Evolutionary conservation across 2,113 vertebrate genomes (phyloP), one percentile per base, ranked within the genome.

Genomic region (Pimephales promelas): DNA sequence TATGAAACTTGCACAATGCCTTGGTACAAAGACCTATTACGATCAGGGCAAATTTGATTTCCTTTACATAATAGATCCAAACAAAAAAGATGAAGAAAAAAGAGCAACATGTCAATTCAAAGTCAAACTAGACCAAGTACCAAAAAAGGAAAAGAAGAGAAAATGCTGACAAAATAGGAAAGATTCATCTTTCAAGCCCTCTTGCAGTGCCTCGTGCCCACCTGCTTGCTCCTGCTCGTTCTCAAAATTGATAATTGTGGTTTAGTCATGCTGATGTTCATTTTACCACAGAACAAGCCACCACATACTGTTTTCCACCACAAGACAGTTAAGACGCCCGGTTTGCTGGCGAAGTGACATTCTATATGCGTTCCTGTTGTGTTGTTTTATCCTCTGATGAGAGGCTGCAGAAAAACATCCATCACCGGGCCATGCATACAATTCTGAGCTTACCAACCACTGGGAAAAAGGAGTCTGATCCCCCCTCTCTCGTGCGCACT

Each of bases 391-490:
- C 68, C 34, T 57, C 47, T 84, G 73, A 54, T 40, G 79, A 82
- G 61, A 57, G 72, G 26, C 83, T 83, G 71, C 57, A 75, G 92
- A 89, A 82, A 90, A 86, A 81, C 90, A 92, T 94, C 88, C 85
- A 92, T 93, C 92, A 93, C 2, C 86, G 82, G 20, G 31, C 57
- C 74, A 79, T 84, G 36, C 20, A 68, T 57, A 78, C n/a, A 81
- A 73, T 84, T 77, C 56, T 66, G 36, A 54, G 82, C 73, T 52
- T 78, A 73, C 5, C 31, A 76, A 75, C 86, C 84, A 85, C 66
- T 79, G 16, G 76, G 70, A 71, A 68, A 45, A 64, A 71, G 11
- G 3, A 74, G 75, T 36, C 43, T 34, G 9, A 74, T 43, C 40
- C 84, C 36, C 47, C 24, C n/a, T 34, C 66, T 52, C 52, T 2